Evolutionary conservation across 2,888 invertebrate species (phyloP).

Genomic region (Acanthoscelides obtectus): DNA sequence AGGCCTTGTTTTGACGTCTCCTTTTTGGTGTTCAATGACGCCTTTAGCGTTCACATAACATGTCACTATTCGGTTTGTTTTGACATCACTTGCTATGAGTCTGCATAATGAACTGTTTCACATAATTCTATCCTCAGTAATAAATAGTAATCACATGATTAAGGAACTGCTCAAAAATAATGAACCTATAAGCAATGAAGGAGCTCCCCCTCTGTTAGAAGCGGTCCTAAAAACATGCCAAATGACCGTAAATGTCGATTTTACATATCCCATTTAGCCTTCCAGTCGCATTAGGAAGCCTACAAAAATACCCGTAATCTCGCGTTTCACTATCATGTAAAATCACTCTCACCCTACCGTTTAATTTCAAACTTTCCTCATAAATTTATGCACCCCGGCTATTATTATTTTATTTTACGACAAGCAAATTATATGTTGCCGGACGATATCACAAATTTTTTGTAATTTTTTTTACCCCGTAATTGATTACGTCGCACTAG

Average conservation of each 20-base stretch:
- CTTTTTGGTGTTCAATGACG: too few relatives aligned
- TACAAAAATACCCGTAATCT: neutral
- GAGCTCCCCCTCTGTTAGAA: neutral
- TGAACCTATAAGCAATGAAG: neutral
- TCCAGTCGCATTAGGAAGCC: neutral
- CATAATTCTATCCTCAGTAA: too few relatives aligned
- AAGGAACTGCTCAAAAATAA: neutral
- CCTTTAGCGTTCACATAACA: too few relatives aligned
- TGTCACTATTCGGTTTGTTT: too few relatives aligned
- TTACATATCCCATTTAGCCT: neutral
- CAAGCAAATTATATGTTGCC: conserved; percentile 29
- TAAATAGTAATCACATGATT: neutral
- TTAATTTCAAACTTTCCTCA: conserved; percentile 17
- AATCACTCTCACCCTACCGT: conserved; percentile 11
- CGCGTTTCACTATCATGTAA: neutral
- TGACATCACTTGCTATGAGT: too few relatives aligned
- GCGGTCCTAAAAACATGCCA: neutral
- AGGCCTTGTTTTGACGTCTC: too few relatives aligned
- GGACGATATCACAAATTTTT: conserved; percentile 27
- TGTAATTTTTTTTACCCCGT: conserved; percentile 19
- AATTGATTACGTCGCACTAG: conserved; percentile 26
- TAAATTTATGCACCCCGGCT: conserved; percentile 31
- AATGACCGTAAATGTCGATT: neutral
- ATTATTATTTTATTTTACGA: conserved; percentile 24
- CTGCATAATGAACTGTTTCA: too few relatives aligned